These are phyloP conservation scores for Actenoides lindsayi DNA, from an alignment of 2,113 vertebrate species.

Conservation along the genomic window DNA sequence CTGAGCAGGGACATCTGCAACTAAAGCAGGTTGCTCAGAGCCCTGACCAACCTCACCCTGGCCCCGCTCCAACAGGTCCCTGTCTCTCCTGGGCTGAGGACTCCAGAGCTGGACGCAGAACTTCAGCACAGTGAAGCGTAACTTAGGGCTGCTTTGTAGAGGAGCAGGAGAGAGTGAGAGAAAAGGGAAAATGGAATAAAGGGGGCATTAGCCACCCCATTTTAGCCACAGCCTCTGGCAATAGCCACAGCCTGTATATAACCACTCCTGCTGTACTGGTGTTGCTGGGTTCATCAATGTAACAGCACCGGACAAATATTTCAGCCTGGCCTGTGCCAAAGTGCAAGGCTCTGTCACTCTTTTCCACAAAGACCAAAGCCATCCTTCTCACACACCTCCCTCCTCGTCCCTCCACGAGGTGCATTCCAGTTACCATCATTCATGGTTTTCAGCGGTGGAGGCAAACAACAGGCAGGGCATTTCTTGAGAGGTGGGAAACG, in stretches of 20 bases:
- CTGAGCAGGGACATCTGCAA: no score
- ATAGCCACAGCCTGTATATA: not conserved
- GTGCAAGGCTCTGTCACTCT: not conserved
- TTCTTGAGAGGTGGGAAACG: not conserved
- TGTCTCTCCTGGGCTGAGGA: no score
- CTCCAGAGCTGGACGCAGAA: not conserved
- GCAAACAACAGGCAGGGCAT: not conserved
- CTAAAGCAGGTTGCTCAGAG: no score
- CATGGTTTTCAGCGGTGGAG: not conserved
- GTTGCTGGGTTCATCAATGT: not conserved
- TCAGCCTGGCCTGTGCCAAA: not conserved
- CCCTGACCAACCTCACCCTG: no score
- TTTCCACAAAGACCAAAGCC: not conserved
- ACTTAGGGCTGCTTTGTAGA: not conserved
- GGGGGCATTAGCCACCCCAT: not conserved
- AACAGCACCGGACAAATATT: not conserved
- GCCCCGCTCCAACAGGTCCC: no score
- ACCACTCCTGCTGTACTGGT: not conserved
- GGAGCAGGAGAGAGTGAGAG: not conserved
- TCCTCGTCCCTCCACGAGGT: not conserved
- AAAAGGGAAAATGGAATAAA: not conserved
- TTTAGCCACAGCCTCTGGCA: not conserved
- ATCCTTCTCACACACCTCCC: not conserved
- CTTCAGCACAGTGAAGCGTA: accelerated
- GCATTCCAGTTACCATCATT: not conserved